Conservation (phyloP, 1,140 invertebrate species). For the Zaprionus camerounensis region DNA sequence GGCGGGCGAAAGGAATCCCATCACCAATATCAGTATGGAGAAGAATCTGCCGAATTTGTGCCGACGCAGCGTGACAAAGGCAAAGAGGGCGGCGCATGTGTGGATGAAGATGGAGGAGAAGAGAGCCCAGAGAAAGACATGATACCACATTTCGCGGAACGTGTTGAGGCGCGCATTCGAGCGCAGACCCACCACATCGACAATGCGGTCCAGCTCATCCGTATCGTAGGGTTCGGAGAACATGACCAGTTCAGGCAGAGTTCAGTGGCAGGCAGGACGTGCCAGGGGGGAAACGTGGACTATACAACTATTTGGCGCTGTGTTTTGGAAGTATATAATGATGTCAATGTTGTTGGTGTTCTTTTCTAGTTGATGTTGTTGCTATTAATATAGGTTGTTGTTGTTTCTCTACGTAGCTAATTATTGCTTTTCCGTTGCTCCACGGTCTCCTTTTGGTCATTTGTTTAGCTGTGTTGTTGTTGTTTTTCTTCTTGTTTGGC, state of each 20-base stretch:
- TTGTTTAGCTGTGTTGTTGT: constrained; percentile 10
- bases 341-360: not conserved
- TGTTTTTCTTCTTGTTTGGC: not conserved
- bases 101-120: constrained; percentile 97
- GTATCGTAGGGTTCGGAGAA: constrained; percentile 85
- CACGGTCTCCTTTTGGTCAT: constrained; percentile 23
- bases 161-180: constrained; percentile 86
- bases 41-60: constrained; percentile 97
- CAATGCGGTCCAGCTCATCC: constrained; percentile 88
- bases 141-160: constrained; percentile 97
- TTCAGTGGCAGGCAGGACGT: not conserved
- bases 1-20: constrained; percentile 93
- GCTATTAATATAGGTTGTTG: constrained; percentile 8
- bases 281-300: too few species aligned
- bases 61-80: constrained; percentile 94
- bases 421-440: constrained; percentile 69
- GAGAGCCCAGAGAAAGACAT: constrained; percentile 94
- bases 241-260: constrained; percentile 72
- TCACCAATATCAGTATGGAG: constrained; percentile 93
- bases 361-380: constrained; percentile 48
- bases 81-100: constrained; percentile 94
- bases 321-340: constrained; percentile 22
- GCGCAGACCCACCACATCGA: constrained; percentile 87
- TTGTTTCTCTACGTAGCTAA: constrained; percentile 38
- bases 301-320: constrained; percentile 26